phyloP scores from a whole-genome alignment of 2,113 vertebrate genomes.

The Grallaria varia region DNA sequence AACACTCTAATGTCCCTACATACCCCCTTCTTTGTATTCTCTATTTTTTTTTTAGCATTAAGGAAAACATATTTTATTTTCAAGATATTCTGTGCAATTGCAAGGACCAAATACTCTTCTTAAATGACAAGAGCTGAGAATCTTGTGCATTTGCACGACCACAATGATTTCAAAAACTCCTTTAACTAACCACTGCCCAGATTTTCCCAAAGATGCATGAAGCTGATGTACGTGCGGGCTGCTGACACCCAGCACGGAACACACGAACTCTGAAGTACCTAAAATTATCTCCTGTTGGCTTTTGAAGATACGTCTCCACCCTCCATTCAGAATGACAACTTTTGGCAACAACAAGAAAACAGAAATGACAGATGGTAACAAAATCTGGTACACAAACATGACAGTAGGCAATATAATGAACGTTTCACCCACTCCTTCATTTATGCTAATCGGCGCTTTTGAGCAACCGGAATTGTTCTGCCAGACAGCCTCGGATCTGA shows the following conservation, averaged over 20 bases:
- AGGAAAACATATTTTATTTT: neutral
- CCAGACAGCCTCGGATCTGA: conserved; percentile 12
- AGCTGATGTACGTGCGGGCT: neutral
- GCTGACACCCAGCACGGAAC: neutral
- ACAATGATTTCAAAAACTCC: neutral
- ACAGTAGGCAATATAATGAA: conserved; percentile 61
- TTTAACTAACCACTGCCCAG: neutral
- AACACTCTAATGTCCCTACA: neutral
- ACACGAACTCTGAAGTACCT: conserved; percentile 12
- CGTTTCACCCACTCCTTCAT: conserved; percentile 43
- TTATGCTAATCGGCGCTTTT: conserved; percentile 29
- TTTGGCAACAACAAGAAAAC: conserved; percentile 62
- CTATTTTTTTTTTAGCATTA: neutral
- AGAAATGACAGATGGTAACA: conserved; percentile 67
- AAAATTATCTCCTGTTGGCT: conserved; percentile 38
- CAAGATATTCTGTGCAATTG: neutral
- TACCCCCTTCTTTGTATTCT: neutral
- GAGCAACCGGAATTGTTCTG: conserved; percentile 37
- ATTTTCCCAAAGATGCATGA: neutral
- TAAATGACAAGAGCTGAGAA: neutral
- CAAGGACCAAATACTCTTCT: neutral
- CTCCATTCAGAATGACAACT: conserved; percentile 66
- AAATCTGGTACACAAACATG: conserved; percentile 69
- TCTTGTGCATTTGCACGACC: neutral
- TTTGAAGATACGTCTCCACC: conserved; percentile 25